Evolutionary conservation across 2,797 vertebrate genomes (phyloP).

Genomic region (Anguilla obscura): DNA sequence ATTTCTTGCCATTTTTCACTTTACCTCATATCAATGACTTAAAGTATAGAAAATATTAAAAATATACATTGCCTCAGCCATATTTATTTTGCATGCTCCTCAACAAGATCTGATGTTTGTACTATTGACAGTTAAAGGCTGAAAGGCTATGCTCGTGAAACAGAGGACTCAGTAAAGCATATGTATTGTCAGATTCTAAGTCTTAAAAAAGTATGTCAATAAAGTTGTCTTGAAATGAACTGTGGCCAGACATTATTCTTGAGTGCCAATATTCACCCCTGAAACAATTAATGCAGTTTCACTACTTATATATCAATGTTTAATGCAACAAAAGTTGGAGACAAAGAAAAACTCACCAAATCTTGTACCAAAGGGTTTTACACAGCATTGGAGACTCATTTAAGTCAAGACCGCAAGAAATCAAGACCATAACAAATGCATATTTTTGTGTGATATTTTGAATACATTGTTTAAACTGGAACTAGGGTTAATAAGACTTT

Average conservation of each 20-base stretch:
- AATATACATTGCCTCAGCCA: slow-evolving; percentile 44
- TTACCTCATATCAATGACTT: slow-evolving; percentile 35
- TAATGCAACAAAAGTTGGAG: background rate
- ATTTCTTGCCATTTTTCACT: slow-evolving; percentile 41
- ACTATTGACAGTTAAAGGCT: slow-evolving; percentile 61
- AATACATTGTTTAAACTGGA: slow-evolving; percentile 35
- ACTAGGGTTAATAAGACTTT: slow-evolving; percentile 46
- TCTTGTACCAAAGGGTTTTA: background rate
- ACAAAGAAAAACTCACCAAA: too few relatives aligned
- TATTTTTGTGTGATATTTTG: background rate
- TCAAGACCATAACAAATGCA: background rate
- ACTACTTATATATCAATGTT: background rate
- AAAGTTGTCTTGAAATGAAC: slow-evolving; percentile 64
- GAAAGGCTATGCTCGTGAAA: slow-evolving; percentile 57
- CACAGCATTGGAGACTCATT: background rate
- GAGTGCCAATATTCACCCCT: background rate
- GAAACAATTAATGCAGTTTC: background rate
- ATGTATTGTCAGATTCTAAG: slow-evolving; percentile 62
- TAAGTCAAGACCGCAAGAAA: background rate
- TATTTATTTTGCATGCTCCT: slow-evolving; percentile 74
- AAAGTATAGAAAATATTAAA: slow-evolving; percentile 44
- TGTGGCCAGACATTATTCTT: background rate
- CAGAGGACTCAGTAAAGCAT: slow-evolving; percentile 48
- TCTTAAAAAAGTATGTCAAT: slow-evolving; percentile 59
- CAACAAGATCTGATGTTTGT: slow-evolving; percentile 64